Evolutionary conservation across 2,113 vertebrate species (phyloP).

Genomic region (Herpetotheres cachinnans): DNA sequence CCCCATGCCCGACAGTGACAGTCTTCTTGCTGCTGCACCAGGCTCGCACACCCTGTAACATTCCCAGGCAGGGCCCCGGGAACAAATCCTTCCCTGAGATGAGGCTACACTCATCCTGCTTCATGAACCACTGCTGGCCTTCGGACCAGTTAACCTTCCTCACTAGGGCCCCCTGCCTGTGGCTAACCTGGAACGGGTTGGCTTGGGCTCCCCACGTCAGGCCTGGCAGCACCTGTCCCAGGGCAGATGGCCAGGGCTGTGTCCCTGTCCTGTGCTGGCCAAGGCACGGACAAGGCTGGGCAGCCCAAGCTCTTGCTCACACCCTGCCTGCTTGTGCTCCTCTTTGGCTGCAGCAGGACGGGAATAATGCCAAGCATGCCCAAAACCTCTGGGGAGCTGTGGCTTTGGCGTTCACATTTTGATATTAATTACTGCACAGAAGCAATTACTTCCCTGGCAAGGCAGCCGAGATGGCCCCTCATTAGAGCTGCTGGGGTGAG

Average conservation of each 20-base stretch:
- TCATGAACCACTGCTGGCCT: accelerated
- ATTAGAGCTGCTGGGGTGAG: neutral
- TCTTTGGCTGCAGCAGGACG: neutral
- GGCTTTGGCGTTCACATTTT: neutral
- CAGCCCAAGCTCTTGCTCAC: too few relatives aligned
- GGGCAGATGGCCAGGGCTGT: neutral
- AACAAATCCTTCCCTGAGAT: accelerated
- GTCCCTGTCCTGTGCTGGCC: neutral
- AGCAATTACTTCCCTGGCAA: neutral
- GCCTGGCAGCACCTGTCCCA: neutral
- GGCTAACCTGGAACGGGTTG: neutral
- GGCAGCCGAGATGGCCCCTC: neutral
- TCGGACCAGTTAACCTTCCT: neutral
- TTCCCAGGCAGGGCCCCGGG: neutral
- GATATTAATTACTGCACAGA: neutral
- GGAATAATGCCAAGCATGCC: neutral
- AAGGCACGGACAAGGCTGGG: neutral
- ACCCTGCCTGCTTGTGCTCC: accelerated
- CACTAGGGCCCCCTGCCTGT: accelerated
- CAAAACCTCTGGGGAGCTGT: accelerated
- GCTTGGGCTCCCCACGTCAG: neutral
- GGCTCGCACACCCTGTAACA: neutral
- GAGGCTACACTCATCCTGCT: neutral
- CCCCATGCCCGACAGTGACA: accelerated
- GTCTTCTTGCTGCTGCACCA: neutral